A percentile compares a stretch with the other conserved stretches of the same genome.
These are phyloP conservation scores for Trichoplusia ni DNA, from an alignment of 1,140 invertebrate genomes.

Conservation along the genomic window DNA sequence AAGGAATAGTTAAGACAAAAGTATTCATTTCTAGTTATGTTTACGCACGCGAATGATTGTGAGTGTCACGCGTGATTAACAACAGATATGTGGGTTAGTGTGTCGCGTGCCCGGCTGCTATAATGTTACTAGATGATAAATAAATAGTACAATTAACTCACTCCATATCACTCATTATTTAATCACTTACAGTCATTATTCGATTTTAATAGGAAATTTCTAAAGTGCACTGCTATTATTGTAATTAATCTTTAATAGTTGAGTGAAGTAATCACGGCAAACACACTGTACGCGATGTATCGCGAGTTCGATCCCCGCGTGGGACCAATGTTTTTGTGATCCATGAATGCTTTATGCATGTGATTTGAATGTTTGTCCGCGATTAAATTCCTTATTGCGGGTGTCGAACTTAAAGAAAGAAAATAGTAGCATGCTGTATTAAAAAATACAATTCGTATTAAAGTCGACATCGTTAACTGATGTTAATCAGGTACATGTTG, in stretches of 20 bases:
- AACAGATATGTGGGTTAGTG: conserved; percentile 55
- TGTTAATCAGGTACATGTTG: conserved; percentile 16
- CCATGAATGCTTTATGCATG: too few species aligned
- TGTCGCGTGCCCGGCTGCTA: conserved; percentile 41
- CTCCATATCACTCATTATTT: not conserved
- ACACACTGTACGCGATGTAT: too few species aligned
- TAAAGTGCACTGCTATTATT: too few species aligned
- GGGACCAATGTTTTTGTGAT: too few species aligned
- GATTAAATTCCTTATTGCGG: too few species aligned
- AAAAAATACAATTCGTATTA: conserved; percentile 1
- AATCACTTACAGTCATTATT: not conserved
- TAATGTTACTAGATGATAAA: conserved; percentile 17
- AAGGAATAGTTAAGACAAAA: conserved; percentile 17
- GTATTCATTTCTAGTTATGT: conserved; percentile 24
- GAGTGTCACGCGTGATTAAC: conserved; percentile 58
- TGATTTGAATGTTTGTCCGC: too few species aligned
- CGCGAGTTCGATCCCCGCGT: too few species aligned
- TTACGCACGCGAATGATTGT: conserved; percentile 45
- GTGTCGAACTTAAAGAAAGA: too few species aligned
- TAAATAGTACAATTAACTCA: conserved; percentile 6
- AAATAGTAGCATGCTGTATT: too few species aligned
- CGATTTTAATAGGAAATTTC: too few species aligned
- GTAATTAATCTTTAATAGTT: too few species aligned
- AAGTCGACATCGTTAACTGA: not conserved
- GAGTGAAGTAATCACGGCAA: too few species aligned